Evolutionary conservation across 2,888 invertebrate species (phyloP).

Genomic region (Balanococcus diminutus): DNA sequence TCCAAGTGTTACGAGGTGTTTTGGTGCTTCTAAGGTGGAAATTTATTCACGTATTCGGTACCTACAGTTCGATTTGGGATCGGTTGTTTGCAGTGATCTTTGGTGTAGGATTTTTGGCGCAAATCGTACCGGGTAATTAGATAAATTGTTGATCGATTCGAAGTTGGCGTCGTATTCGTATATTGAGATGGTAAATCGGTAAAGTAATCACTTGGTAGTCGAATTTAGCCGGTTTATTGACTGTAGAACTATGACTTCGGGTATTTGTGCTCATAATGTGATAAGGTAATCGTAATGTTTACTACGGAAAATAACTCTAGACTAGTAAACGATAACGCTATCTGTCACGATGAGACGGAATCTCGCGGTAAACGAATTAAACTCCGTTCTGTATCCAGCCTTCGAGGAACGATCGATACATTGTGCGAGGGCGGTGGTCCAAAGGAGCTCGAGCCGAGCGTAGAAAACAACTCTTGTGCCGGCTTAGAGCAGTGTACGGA

Average conservation of each 20-base stretch:
- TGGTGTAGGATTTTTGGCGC: not conserved
- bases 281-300: slow-evolving; percentile 43
- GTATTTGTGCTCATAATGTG: not conserved
- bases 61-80: no score
- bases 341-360: slow-evolving; percentile 28
- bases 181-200: not conserved
- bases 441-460: not conserved
- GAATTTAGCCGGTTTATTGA: not conserved
- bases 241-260: not conserved
- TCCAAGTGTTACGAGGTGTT: not conserved
- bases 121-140: not conserved
- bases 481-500: slow-evolving; percentile 1
- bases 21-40: not conserved
- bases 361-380: not conserved
- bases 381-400: not conserved
- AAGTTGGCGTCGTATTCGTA: not conserved
- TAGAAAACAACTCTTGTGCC: not conserved
- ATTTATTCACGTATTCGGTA: not conserved
- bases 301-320: slow-evolving; percentile 32
- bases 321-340: slow-evolving; percentile 34
- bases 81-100: not conserved
- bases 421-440: slow-evolving; percentile 14
- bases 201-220: not conserved
- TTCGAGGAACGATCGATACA: slow-evolving; percentile 20
- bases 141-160: no score